phyloP scores from a whole-genome alignment of 2,888 invertebrate species.

The Perizoma affinitatum region DNA sequence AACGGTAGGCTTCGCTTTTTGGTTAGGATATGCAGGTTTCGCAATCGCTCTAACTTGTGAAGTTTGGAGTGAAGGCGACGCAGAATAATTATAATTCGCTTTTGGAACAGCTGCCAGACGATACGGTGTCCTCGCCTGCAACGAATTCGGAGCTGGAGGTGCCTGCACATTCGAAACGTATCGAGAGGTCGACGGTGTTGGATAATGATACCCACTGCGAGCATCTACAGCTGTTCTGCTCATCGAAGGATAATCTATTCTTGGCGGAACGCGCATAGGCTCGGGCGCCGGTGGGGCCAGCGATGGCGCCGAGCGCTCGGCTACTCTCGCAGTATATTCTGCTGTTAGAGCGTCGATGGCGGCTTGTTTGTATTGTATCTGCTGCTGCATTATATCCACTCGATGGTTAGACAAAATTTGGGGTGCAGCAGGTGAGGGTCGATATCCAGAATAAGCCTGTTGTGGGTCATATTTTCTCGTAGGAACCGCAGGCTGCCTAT shows the following conservation, averaged over 20 bases:
- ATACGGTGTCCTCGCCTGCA: conserved; percentile 59
- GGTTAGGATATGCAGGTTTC: conserved; percentile 71
- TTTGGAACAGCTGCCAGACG: conserved; percentile 63
- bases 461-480: conserved; percentile 76
- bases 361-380: conserved; percentile 63
- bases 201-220: conserved; percentile 65
- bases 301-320: conserved; percentile 64
- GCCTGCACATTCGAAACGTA: conserved; percentile 57
- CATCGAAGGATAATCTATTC: conserved; percentile 62
- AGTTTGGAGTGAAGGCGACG: conserved; percentile 63
- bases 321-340: conserved; percentile 62
- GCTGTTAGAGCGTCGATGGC: conserved; percentile 59
- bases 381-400: conserved; percentile 64
- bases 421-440: conserved; percentile 59
- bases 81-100: conserved; percentile 64
- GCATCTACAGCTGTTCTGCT: conserved; percentile 56
- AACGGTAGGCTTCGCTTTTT: conserved; percentile 76
- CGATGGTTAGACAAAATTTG: conserved; percentile 66
- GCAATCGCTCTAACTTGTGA: conserved; percentile 66
- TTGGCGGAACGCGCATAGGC: conserved; percentile 57
- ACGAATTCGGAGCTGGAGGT: conserved; percentile 62
- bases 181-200: conserved; percentile 68
- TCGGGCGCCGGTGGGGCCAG: conserved; percentile 62
- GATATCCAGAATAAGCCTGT: conserved; percentile 75
- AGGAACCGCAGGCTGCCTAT: conserved; percentile 63